Conservation (phyloP, 2,797 vertebrate species). For the Cottoperca gobio region DNA sequence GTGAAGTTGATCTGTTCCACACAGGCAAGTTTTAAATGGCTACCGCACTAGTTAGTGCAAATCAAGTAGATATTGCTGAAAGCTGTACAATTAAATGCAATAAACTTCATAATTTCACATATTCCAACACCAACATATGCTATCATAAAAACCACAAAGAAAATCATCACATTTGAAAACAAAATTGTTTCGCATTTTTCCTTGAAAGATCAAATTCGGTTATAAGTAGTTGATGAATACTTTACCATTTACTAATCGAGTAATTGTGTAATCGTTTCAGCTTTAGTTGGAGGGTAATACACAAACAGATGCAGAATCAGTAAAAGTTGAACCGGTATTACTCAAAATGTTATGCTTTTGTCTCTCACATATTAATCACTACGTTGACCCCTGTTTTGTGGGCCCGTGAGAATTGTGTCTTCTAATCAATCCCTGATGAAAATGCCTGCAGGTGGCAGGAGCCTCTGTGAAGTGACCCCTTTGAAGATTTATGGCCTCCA, state of each 20-base stretch:
- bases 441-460: conserved; percentile 44
- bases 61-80: background rate
- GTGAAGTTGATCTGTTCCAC: too few species aligned
- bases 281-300: background rate
- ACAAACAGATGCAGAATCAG: background rate
- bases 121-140: background rate
- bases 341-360: conserved; percentile 8
- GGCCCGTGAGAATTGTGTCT: conserved; percentile 47
- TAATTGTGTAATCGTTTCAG: background rate
- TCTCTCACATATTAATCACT: conserved; percentile 43
- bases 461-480: conserved; percentile 42
- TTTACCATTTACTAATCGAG: background rate
- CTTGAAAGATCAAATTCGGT: background rate
- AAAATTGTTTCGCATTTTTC: background rate
- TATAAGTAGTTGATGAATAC: background rate
- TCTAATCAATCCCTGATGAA: conserved; percentile 61
- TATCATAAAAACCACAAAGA: background rate
- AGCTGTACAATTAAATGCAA: background rate
- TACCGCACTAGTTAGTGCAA: background rate
- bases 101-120: background rate
- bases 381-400: conserved; percentile 20
- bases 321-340: background rate
- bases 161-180: background rate
- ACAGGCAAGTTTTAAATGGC: too few species aligned
- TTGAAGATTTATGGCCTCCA: conserved; percentile 61